phyloP scores from a whole-genome alignment of 2,113 vertebrate species.

The Psilopogon haemacephalus region DNA sequence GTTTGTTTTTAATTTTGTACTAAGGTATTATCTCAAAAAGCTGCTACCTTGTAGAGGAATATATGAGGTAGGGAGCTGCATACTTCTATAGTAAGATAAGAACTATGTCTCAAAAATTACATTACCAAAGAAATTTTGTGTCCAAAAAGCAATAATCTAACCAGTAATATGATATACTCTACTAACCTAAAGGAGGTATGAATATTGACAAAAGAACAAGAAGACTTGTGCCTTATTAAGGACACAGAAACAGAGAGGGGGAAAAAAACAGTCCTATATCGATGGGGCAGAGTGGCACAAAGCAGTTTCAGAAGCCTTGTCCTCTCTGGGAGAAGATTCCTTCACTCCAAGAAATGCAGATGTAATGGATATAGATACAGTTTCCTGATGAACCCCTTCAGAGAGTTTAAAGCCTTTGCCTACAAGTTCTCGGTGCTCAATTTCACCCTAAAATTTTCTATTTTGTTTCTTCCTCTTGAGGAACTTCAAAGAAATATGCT shows the following conservation, averaged over 20 bases:
- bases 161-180: not conserved
- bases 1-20: too few species aligned
- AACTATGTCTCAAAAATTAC: not conserved
- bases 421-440: not conserved
- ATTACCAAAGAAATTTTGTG: not conserved
- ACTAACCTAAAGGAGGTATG: not conserved
- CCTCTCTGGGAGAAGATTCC: not conserved
- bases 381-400: not conserved
- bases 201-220: not conserved
- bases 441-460: not conserved
- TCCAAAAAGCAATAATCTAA: not conserved
- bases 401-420: not conserved
- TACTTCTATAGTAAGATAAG: not conserved
- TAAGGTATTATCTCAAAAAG: not conserved
- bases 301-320: not conserved
- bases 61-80: not conserved
- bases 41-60: not conserved
- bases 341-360: not conserved
- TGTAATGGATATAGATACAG: not conserved
- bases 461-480: not conserved
- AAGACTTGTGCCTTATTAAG: not conserved
- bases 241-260: not conserved
- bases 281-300: not conserved
- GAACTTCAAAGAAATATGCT: not conserved
- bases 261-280: not conserved